These are phyloP conservation scores for Gymnodraco acuticeps DNA, from an alignment of 2,797 vertebrate genomes.

Conservation along the genomic window DNA sequence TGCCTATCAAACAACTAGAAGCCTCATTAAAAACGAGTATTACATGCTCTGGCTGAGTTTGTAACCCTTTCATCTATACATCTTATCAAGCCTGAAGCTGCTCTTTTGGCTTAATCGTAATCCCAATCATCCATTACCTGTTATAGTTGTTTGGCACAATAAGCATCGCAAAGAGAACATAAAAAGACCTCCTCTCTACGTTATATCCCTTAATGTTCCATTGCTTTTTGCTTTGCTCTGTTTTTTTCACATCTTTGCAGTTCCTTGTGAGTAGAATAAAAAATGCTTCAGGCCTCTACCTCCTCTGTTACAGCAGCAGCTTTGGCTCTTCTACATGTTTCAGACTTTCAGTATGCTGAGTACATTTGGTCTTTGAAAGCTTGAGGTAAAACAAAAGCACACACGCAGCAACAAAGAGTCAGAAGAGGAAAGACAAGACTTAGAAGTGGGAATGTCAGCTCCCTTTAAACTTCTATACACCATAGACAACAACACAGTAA, in stretches of 20 bases:
- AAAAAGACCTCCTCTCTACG: neutral
- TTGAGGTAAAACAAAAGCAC: neutral
- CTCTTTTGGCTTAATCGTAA: slow-evolving; percentile 11
- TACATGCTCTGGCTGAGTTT: slow-evolving; percentile 16
- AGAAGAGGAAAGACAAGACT: neutral
- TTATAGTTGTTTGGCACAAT: neutral
- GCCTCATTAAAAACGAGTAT: slow-evolving; percentile 14
- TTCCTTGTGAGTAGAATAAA: neutral
- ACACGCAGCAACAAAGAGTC: neutral
- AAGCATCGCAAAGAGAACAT: neutral
- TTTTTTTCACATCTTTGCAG: neutral
- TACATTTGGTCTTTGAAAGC: slow-evolving; percentile 13
- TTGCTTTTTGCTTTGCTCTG: neutral
- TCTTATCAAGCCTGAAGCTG: neutral
- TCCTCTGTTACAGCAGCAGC: neutral
- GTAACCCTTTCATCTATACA: neutral
- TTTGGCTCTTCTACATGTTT: neutral
- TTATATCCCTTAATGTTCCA: neutral
- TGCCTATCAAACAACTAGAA: slow-evolving; percentile 7
- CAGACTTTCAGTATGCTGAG: neutral
- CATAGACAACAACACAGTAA: neutral
- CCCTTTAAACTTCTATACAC: neutral
- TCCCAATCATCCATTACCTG: slow-evolving; percentile 4
- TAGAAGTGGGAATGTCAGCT: neutral
- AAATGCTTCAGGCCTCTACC: neutral